phyloP scores from a whole-genome alignment of 2,113 vertebrate species.

The Turdus rufiventris region DNA sequence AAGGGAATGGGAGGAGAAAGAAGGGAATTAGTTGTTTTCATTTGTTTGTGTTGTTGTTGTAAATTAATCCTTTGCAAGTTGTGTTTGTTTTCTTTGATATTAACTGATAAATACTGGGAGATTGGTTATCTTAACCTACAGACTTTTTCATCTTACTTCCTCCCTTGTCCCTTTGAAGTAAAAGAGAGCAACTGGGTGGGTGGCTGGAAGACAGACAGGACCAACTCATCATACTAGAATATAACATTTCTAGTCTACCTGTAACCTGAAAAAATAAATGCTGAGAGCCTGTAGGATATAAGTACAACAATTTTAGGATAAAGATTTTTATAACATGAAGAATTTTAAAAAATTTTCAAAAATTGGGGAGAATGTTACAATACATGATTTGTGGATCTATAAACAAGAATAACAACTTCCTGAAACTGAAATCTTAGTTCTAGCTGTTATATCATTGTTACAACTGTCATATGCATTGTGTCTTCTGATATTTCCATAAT shows the following conservation, averaged over 20 bases:
- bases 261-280: neutral
- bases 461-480: fast-evolving
- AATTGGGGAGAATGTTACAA: neutral
- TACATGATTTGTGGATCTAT: neutral
- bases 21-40: fast-evolving
- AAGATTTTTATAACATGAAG: neutral
- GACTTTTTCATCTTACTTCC: neutral
- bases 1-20: neutral
- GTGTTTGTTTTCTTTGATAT: fast-evolving
- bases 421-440: neutral
- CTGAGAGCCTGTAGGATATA: neutral
- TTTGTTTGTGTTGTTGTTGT: neutral
- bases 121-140: neutral
- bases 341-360: neutral
- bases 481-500: neutral
- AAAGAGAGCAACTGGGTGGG: neutral
- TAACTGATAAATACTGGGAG: neutral
- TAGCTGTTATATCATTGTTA: neutral
- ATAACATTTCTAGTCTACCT: neutral
- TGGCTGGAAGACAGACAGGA: neutral
- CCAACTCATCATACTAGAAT: neutral
- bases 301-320: neutral
- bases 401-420: neutral
- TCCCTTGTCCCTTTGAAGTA: neutral
- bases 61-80: neutral